Evolutionary conservation across 2,797 vertebrate species (phyloP).

Genomic region (Urosaurus nigricauda): DNA sequence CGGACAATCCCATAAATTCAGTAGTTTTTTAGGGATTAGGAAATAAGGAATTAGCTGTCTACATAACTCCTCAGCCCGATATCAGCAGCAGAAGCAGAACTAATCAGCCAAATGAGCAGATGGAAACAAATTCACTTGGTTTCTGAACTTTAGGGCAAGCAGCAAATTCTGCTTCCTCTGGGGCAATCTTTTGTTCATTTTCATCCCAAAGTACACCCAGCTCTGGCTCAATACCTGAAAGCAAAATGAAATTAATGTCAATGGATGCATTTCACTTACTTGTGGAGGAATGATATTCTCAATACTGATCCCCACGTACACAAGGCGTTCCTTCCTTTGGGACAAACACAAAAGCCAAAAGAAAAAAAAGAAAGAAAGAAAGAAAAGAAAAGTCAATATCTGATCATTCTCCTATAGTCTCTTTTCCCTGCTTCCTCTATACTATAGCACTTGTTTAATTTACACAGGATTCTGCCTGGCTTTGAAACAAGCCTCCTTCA

Average conservation of each 20-base stretch:
- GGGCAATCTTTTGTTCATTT: not conserved
- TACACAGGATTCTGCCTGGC: not conserved
- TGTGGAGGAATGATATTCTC: conserved; percentile 98
- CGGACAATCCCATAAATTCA: not conserved
- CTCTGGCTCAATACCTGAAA: not conserved
- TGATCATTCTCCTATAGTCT: too few species aligned
- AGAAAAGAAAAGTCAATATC: not conserved
- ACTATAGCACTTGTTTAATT: not conserved
- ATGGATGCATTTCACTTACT: conserved; percentile 78
- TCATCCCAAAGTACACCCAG: not conserved
- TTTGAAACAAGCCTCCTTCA: not conserved
- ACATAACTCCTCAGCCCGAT: not conserved
- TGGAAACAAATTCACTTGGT: not conserved
- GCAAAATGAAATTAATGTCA: not conserved
- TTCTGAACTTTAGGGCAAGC: too few species aligned
- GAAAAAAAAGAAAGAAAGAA: not conserved
- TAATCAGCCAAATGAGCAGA: not conserved
- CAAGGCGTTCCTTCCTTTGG: conserved; percentile 91
- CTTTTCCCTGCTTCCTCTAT: not conserved
- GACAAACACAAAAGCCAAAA: conserved; percentile 51
- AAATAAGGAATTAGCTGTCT: not conserved
- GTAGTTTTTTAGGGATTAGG: not conserved
- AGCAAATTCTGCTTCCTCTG: not conserved
- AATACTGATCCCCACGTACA: conserved; percentile 97
- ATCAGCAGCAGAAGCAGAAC: not conserved